Evolutionary conservation across 2,888 invertebrate genomes (phyloP), one percentile per base, ranked within the genome.

Genomic region (Netelia virgata): DNA sequence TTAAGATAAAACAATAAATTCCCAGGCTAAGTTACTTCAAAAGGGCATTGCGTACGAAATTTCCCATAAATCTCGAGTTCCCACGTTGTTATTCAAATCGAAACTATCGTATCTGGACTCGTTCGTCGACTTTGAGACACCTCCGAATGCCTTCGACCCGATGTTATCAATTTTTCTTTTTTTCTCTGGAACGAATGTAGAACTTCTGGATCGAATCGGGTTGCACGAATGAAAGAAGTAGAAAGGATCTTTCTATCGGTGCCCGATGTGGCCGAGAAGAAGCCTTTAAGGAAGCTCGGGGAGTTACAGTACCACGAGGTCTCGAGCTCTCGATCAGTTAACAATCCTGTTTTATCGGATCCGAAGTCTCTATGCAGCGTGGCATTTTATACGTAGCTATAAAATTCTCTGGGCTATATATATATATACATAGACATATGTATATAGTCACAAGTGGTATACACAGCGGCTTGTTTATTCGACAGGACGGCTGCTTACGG

Each of bases 321-420:
- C 77, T 61, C 72, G 64, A 57, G 66, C 57, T 57, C 72, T 59
- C 64, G 84, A 84, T 84, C 82, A 84, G 84, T 84, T 84, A 82
- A 84, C 84, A 82, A 84, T 84, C 84, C 82, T 82, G 82, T 82
- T 84, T 82, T 84, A 84, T 84, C 84, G 84, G 79, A 83, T 83
- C 80, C 85, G 63, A 73, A 66, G 72, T 80, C 85, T 80, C 66
- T 66, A 57, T 66, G 72, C 79, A 61, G 78, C 64, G 59, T 72
- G 78, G 75, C 63, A 83, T 85, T 68, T 77, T 41, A 73, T 57
- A 73, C 79, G 57, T 79, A 76, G 73, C 80, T 83, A 69, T 80
- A 69, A 82, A 83, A 79, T 79, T 70, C 72, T 68, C 70, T 73
- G 55, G 18, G 72, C 16, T n/a, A 63, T 63, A 43, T 78, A 70